Base-by-base conservation (phyloP, 2,888 invertebrate genomes). In the Tiliacea aurago region DNA sequence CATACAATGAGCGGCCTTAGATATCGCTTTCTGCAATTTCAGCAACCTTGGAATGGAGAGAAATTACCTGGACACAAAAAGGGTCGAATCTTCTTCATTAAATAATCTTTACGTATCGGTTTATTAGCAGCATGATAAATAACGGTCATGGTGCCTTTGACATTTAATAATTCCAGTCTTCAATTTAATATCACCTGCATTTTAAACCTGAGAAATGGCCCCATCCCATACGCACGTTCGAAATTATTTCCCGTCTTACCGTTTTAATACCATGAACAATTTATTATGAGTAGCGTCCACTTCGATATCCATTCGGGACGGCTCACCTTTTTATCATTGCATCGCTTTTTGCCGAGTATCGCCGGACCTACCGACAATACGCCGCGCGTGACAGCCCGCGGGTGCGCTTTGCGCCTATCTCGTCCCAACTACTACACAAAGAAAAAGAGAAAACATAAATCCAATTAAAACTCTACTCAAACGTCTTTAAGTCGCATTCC, bases 351-450 rank as follows among this genome's bases (percentile, higher is more conserved):
- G 90, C 91, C 87, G 86, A 85, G 86, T 82, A 81, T 83, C 82
- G 81, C 70, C 84, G 80, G 76, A 88, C 84, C 84, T 84, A 85
- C 89, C 89, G 89, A 93, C 93, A 93, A 93, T 90, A 89, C 89
- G 77, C 88, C 90, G 93, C 94, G 95, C 95, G 95, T 95, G 95
- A 95, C 95, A 94, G 92, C 95, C 93, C 90, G 94, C 94, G 94
- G 95, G 93, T 93, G 94, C 93, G 90, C 91, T 90, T 92, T 90
- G 92, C 91, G 91, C 91, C 91, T 90, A 91, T 91, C 90, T 91
- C 86, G 83, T 86, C 88, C 78, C 73, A 89, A 90, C 90, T 87
- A 89, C 88, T 81, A 88, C 83, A 92, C 91, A 92, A 93, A 92
- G 88, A 84, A 86, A 83, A 74, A 74, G 23, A 71, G 18, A 55